Evolutionary conservation across 2,888 invertebrate genomes (phyloP), one percentile per base, ranked within the genome.

Genomic region (Escarpia spicata): DNA sequence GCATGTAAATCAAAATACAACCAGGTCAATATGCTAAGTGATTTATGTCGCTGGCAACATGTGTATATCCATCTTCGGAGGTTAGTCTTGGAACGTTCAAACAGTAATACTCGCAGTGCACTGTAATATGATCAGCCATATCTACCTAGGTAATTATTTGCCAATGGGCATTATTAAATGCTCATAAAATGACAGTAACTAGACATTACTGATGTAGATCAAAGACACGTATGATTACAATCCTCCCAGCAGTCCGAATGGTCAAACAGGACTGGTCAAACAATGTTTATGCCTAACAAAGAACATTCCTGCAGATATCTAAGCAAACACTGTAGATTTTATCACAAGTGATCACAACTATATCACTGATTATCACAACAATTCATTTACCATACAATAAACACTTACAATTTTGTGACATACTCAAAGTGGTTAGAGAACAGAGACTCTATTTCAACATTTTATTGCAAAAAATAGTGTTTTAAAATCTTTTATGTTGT

Each of bases 111-210:
- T 75, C n/a, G 26, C 75, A 19, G 75, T 75, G 75, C 75, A 19
- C 6, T 26, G 75, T 26, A 75, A 75, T 26, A 75, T 75, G 75
- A 75, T 75, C 19, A 75, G 19, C 75, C 15, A 75, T 26, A 75
- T 75, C 75, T 75, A 75, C n/a, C 6, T 26, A 75, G 75, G 75
- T 75, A 75, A 75, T 75, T 75, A 75, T 75, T 26, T 75, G 75
- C 75, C 75, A 26, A 6, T 75, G 75, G 75, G 75, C 75, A 75
- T 75, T 75, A 75, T 75, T 75, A 75, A 75, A 75, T 26, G 75
- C 75, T 75, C 75, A 75, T 75, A 75, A 75, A 75, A 75, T 75
- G 15, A 75, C 75, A 75, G 75, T 75, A 75, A 75, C 75, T 75
- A 75, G 26, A 75, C 75, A 75, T 75, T 19, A 75, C 52, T 52